phyloP scores from a whole-genome alignment of 1,140 invertebrate genomes.

The Hormaphis cornu region DNA sequence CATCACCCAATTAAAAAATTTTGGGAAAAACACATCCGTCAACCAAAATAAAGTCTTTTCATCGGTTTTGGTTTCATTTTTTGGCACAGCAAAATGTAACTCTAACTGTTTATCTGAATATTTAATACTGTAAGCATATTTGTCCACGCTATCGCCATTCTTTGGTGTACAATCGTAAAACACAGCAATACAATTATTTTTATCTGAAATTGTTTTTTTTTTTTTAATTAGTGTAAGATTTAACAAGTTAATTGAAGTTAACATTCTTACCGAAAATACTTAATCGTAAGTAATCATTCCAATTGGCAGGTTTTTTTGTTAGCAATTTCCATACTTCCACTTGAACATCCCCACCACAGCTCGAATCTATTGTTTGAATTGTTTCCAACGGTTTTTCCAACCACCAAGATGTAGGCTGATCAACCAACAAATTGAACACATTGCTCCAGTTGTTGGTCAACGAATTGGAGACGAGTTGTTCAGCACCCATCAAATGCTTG shows the following conservation, averaged over 20 bases:
- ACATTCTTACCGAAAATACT: slow-evolving; percentile 4
- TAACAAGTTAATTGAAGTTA: no score
- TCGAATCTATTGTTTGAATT: not conserved
- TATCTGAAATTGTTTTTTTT: not conserved
- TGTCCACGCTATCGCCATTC: not conserved
- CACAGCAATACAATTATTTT: not conserved
- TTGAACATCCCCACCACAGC: not conserved
- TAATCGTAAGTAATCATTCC: slow-evolving; percentile 1
- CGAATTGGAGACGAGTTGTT: slow-evolving; percentile 13
- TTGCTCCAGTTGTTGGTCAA: not conserved
- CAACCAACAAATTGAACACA: not conserved
- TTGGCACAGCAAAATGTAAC: not conserved
- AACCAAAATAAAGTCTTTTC: slow-evolving; percentile 40
- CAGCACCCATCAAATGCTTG: slow-evolving; percentile 35
- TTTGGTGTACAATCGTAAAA: not conserved
- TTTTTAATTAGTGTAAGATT: no score
- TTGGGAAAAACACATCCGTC: slow-evolving; percentile 46
- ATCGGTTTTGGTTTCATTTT: not conserved
- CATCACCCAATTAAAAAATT: slow-evolving; percentile 58
- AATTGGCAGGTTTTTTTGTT: not conserved
- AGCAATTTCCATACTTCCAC: slow-evolving; percentile 10
- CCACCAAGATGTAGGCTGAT: not conserved
- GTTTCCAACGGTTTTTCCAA: not conserved
- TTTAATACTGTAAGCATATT: not conserved
- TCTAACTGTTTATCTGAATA: not conserved